Evolutionary conservation across 1,140 invertebrate genomes (phyloP).

Genomic region (Scylla paramamosain): DNA sequence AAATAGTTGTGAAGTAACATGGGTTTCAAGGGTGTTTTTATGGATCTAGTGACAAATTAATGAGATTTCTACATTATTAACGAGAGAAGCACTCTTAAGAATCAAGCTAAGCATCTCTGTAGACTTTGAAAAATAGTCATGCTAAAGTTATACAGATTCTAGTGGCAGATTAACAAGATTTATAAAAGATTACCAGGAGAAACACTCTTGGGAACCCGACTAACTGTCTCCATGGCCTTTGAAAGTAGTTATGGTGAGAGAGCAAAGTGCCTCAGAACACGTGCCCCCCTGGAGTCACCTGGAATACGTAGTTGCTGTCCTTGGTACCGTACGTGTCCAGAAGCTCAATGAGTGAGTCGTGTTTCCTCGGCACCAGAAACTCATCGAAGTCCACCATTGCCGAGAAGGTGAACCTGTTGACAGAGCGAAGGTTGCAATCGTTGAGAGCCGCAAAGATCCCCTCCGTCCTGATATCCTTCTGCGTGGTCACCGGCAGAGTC

Average conservation of each 20-base stretch:
- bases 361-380: conserved; percentile 90
- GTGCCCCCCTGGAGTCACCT: conserved; percentile 51
- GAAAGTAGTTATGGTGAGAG: too few relatives aligned
- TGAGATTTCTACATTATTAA: too few relatives aligned
- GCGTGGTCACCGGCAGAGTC: conserved; percentile 92
- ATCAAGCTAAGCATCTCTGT: too few relatives aligned
- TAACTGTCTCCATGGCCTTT: too few relatives aligned
- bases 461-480: conserved; percentile 94
- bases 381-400: conserved; percentile 95
- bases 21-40: background rate
- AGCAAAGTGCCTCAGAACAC: too few relatives aligned
- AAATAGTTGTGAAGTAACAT: too few relatives aligned
- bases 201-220: too few relatives aligned
- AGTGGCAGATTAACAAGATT: too few relatives aligned
- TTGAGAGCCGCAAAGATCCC: conserved; percentile 95
- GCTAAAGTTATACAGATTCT: too few relatives aligned
- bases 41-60: background rate
- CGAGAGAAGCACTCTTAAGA: too few relatives aligned
- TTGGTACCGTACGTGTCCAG: conserved; percentile 55
- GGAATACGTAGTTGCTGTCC: conserved; percentile 71
- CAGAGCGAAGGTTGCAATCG: conserved; percentile 94
- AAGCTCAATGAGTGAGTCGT: conserved; percentile 84
- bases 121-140: too few relatives aligned
- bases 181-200: too few relatives aligned
- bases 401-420: conserved; percentile 90